phyloP scores from a whole-genome alignment of 2,113 vertebrate genomes.

The Syngnathus typhle region DNA sequence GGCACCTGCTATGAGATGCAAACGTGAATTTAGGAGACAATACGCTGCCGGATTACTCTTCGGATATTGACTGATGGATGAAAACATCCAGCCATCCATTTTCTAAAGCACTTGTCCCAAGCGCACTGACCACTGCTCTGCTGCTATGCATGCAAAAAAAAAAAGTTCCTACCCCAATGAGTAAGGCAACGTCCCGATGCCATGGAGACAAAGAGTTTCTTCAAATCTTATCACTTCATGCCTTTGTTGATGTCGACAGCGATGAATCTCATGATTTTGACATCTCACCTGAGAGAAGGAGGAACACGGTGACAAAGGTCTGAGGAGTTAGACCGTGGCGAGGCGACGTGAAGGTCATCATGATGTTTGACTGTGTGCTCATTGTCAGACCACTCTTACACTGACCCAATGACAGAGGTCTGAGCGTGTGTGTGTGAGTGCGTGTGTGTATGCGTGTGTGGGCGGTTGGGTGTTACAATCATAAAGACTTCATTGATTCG shows the following conservation, averaged over 20 bases:
- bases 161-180: background rate
- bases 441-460: constrained; percentile 5
- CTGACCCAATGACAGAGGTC: constrained; percentile 13
- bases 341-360: constrained; percentile 47
- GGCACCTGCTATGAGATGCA: constrained; percentile 14
- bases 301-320: constrained; percentile 35
- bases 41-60: too few species aligned
- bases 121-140: background rate
- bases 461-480: background rate
- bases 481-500: constrained; percentile 19
- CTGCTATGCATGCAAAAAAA: background rate
- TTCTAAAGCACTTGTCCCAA: background rate
- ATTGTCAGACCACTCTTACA: constrained; percentile 4
- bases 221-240: background rate
- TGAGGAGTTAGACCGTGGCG: constrained; percentile 11
- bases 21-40: background rate
- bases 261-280: background rate
- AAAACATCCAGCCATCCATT: background rate
- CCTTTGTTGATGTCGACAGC: constrained; percentile 1
- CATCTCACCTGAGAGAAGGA: constrained; percentile 52
- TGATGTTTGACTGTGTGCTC: constrained; percentile 13
- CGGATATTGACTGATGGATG: background rate
- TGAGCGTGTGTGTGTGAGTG: constrained; percentile 15
- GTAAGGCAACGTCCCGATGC: background rate
- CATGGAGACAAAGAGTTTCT: background rate